phyloP scores from a whole-genome alignment of 2,113 vertebrate species.

The Crotalus viridis region DNA sequence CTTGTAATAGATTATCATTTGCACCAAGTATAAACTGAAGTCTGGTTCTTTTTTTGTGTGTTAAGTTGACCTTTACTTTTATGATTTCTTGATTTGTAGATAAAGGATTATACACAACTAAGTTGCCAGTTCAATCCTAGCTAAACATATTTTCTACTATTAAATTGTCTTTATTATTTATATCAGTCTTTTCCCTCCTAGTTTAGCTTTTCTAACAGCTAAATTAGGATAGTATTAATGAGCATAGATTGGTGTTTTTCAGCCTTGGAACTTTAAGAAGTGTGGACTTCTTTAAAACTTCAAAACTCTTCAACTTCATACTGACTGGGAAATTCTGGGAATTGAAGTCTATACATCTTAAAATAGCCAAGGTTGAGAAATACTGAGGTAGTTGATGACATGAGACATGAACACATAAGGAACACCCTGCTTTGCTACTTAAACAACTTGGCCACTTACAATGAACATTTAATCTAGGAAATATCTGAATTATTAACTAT shows the following conservation, averaged over 20 bases:
- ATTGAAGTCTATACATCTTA: background rate
- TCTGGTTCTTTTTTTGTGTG: background rate
- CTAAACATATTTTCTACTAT: background rate
- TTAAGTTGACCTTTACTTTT: background rate
- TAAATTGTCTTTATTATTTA: background rate
- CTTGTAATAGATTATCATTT: conserved; percentile 6
- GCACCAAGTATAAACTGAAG: background rate
- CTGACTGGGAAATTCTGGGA: background rate
- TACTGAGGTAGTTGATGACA: background rate
- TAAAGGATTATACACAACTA: background rate
- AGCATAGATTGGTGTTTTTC: background rate
- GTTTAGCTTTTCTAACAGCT: background rate
- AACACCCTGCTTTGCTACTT: background rate
- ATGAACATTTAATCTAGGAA: background rate
- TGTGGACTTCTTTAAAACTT: background rate
- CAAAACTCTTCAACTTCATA: background rate
- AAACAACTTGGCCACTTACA: background rate
- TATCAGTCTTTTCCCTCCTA: background rate
- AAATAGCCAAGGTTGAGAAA: background rate
- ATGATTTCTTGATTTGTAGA: background rate
- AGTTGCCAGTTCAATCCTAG: background rate
- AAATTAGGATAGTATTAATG: background rate
- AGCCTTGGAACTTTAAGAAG: background rate
- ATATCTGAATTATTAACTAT: background rate
- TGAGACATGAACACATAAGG: background rate